These are phyloP conservation scores for Macropodus opercularis DNA, from an alignment of 2,797 vertebrate species.

Conservation along the genomic window DNA sequence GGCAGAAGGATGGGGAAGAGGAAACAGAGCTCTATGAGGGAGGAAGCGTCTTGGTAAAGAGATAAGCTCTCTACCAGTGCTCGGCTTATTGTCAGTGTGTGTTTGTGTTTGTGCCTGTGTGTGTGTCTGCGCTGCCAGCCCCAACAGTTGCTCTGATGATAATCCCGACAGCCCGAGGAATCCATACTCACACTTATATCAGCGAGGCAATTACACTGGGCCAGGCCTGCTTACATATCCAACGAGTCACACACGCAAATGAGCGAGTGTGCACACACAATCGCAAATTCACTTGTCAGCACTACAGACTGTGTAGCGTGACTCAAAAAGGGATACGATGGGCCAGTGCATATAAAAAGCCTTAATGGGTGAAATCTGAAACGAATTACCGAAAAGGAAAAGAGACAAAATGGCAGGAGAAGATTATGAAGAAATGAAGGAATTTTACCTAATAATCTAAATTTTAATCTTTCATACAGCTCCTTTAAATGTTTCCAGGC, in stretches of 20 bases:
- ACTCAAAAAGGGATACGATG: constrained; percentile 50
- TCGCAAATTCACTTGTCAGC: constrained; percentile 46
- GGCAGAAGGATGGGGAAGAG: constrained; percentile 77
- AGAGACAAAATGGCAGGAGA: constrained; percentile 30
- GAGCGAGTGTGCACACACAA: constrained; percentile 24
- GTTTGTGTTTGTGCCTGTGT: constrained; percentile 43
- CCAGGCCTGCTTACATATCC: constrained; percentile 65
- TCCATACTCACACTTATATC: constrained; percentile 75
- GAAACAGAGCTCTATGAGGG: constrained; percentile 78
- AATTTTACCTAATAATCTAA: constrained; percentile 57
- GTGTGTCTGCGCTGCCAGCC: constrained; percentile 55
- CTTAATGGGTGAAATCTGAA: constrained; percentile 44
- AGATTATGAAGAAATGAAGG: constrained; percentile 37
- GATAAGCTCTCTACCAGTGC: constrained; percentile 79
- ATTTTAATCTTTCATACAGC: constrained; percentile 66
- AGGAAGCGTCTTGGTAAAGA: constrained; percentile 81
- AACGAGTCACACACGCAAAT: constrained; percentile 56
- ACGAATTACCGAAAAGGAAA: constrained; percentile 38
- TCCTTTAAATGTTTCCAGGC: constrained; percentile 66
- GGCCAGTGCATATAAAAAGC: constrained; percentile 43
- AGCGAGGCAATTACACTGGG: constrained; percentile 76
- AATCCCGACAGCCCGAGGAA: constrained; percentile 75
- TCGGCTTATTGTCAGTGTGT: constrained; percentile 71
- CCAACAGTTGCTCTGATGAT: constrained; percentile 80
- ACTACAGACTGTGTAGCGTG: constrained; percentile 44